A percentile compares a stretch with the other conserved stretches of the same genome.
Conservation (phyloP, 2,888 invertebrate species). For the Melipona beecheii region DNA sequence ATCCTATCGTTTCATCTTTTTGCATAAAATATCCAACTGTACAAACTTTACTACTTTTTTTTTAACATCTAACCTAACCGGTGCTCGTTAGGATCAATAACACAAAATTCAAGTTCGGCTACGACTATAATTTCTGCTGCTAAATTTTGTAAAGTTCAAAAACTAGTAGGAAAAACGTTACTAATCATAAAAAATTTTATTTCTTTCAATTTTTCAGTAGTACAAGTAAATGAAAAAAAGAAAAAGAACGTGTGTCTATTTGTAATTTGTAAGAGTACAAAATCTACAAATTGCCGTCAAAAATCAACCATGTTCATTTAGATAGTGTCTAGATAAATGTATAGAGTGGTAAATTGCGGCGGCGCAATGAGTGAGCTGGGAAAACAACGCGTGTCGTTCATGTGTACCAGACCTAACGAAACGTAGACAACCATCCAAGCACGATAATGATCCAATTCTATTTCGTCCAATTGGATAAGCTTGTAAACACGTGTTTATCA, state of each 20-base stretch:
- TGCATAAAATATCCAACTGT: background rate
- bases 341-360: background rate
- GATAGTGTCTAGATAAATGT: background rate
- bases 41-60: background rate
- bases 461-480: constrained; percentile 34
- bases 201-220: background rate
- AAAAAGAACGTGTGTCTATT: too few relatives aligned
- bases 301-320: background rate
- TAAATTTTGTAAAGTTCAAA: background rate
- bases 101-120: background rate
- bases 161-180: background rate
- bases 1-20: background rate
- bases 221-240: background rate
- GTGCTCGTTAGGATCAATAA: constrained; percentile 13
- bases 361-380: background rate
- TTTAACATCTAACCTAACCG: background rate
- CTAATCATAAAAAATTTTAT: background rate
- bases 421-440: constrained; percentile 23
- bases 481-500: constrained; percentile 59
- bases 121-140: background rate
- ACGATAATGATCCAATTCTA: constrained; percentile 55
- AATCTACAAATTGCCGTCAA: background rate
- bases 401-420: background rate
- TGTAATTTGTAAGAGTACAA: too few relatives aligned
- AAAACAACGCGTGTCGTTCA: constrained; percentile 14